A percentile compares a stretch with the other conserved stretches of the same genome.
Evolutionary conservation across 2,888 invertebrate species (phyloP).

Genomic region (Eremobia ochroleuca): DNA sequence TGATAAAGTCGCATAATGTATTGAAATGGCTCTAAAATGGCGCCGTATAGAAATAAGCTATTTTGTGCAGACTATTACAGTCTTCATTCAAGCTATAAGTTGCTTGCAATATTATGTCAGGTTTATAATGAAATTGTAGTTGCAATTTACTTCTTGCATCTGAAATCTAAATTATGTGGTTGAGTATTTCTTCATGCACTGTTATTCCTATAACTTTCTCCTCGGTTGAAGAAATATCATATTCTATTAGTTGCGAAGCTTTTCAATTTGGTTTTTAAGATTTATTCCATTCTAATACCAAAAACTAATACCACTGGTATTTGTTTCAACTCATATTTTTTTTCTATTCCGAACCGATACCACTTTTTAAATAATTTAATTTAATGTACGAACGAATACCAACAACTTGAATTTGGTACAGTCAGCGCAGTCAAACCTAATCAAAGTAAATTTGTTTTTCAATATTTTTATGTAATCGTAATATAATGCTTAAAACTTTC

Average conservation of each 20-base stretch:
- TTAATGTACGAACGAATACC: too few relatives aligned
- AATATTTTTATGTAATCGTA: too few relatives aligned
- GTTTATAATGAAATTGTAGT: not conserved
- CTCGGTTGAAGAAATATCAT: not conserved
- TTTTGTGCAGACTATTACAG: slow-evolving; percentile 28
- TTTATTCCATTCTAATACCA: too few relatives aligned
- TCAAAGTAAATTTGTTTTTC: too few relatives aligned
- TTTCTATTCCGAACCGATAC: too few relatives aligned
- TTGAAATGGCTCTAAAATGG: slow-evolving; percentile 43
- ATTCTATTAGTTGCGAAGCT: not conserved
- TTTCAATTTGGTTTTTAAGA: too few relatives aligned
- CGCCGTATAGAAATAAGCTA: slow-evolving; percentile 44
- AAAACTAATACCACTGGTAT: too few relatives aligned
- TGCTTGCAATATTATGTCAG: not conserved
- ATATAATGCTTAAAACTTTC: too few relatives aligned
- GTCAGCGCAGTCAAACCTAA: too few relatives aligned
- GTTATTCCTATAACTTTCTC: slow-evolving; percentile 12
- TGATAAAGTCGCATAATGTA: slow-evolving; percentile 46
- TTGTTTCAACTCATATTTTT: too few relatives aligned
- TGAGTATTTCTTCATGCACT: not conserved
- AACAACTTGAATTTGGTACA: too few relatives aligned
- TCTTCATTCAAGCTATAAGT: slow-evolving; percentile 12
- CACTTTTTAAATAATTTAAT: too few relatives aligned
- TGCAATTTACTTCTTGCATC: slow-evolving; percentile 29
- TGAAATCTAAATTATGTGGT: slow-evolving; percentile 15